Conservation (phyloP, 2,888 invertebrate genomes). For the Nephrotoma guestfalica region DNA sequence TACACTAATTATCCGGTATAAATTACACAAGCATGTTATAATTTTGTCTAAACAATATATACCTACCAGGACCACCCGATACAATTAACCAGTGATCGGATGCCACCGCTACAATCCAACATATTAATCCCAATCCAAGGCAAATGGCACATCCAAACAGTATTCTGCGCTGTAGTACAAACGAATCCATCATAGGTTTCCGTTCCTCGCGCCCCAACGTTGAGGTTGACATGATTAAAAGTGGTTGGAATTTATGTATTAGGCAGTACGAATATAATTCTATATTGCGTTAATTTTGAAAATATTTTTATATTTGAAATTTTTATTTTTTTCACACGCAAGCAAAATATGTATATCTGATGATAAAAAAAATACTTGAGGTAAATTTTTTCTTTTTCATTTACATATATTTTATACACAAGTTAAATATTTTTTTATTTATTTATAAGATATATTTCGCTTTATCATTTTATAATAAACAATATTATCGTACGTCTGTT, state of each 20-base stretch:
- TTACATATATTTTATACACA: neutral
- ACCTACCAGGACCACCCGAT: slow-evolving; percentile 24
- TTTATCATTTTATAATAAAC: neutral
- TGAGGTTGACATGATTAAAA: slow-evolving; percentile 40
- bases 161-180: slow-evolving; percentile 56
- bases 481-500: neutral
- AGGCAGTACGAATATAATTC: neutral
- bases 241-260: neutral
- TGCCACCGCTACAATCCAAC: slow-evolving; percentile 60
- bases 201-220: slow-evolving; percentile 45
- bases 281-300: neutral
- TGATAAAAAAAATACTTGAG: neutral
- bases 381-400: neutral
- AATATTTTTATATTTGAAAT: neutral
- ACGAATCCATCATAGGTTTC: slow-evolving; percentile 41
- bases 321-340: neutral
- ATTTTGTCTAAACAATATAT: neutral
- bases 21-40: neutral
- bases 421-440: neutral
- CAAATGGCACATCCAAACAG: slow-evolving; percentile 53
- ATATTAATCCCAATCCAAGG: slow-evolving; percentile 46
- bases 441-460: neutral
- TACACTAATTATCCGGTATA: neutral
- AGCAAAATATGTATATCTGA: neutral
- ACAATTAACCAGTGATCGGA: slow-evolving; percentile 61